Conservation (phyloP, 2,113 vertebrate species). For the Istiophorus platypterus region DNA sequence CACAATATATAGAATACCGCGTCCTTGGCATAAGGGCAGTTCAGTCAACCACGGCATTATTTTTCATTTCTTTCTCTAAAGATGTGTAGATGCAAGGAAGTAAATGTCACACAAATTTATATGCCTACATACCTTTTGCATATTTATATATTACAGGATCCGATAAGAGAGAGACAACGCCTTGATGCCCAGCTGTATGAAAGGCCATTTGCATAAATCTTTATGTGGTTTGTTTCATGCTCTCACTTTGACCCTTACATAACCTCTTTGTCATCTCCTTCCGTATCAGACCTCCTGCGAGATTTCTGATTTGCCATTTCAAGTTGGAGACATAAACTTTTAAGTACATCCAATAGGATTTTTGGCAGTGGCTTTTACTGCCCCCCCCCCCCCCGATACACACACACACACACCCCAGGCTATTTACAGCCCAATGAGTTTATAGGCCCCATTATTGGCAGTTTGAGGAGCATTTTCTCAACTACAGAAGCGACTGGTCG, state of each 20-base stretch:
- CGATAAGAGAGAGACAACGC: not conserved
- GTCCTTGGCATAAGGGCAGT: not conserved
- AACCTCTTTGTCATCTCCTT: not conserved
- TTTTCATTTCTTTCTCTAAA: not conserved
- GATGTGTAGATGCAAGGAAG: not conserved
- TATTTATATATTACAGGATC: not conserved
- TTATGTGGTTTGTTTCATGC: not conserved
- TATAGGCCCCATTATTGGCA: constrained; percentile 37
- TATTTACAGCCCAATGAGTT: constrained; percentile 42
- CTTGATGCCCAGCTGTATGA: not conserved
- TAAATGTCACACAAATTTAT: not conserved
- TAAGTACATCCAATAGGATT: constrained; percentile 26
- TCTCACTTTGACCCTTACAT: not conserved
- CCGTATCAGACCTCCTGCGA: constrained; percentile 9
- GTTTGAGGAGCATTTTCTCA: constrained; percentile 40
- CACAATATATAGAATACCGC: too few relatives aligned
- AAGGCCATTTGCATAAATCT: not conserved
- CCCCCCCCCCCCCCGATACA: not conserved
- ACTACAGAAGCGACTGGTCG: constrained; percentile 2
- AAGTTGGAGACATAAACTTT: constrained; percentile 20
- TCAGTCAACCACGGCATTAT: not conserved
- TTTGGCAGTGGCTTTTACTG: constrained; percentile 20
- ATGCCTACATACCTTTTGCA: not conserved
- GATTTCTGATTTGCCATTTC: constrained; percentile 7
- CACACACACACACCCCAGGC: too few relatives aligned